Conservation (phyloP, 2,888 invertebrate genomes). For the Macrophya alboannulata region DNA sequence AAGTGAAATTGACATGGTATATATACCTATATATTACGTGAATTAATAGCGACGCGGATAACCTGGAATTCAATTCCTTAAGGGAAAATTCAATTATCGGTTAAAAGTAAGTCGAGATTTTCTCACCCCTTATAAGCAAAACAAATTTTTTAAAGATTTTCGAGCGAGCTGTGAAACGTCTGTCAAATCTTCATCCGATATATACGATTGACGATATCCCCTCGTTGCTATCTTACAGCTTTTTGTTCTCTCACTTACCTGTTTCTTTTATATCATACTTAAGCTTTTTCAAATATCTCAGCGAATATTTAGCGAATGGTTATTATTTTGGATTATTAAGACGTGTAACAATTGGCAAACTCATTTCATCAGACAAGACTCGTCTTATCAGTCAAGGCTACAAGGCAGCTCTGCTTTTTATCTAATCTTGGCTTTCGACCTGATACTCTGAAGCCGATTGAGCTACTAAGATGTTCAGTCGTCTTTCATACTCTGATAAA, state of each 20-base stretch:
- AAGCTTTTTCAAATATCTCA: background rate
- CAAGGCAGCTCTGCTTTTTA: background rate
- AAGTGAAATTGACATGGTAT: conserved; percentile 44
- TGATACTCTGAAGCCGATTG: background rate
- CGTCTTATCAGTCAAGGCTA: background rate
- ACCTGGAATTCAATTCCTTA: conserved; percentile 41
- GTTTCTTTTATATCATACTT: no score
- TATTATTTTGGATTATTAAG: background rate
- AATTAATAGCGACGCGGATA: conserved; percentile 48
- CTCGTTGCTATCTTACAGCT: background rate
- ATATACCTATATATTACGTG: background rate
- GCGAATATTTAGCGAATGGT: background rate
- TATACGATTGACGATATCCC: background rate
- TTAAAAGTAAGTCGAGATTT: conserved; percentile 33
- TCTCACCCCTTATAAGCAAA: conserved; percentile 10
- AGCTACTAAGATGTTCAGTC: background rate
- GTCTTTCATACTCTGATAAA: background rate
- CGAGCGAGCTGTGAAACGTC: background rate
- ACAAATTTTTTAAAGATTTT: conserved; percentile 35
- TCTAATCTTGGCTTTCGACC: background rate
- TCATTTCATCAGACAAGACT: background rate
- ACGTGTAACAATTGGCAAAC: background rate
- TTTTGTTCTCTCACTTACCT: background rate
- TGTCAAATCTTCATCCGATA: background rate
- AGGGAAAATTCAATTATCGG: conserved; percentile 49